Evolutionary conservation across 2,797 vertebrate genomes (phyloP).

Genomic region (Acestrorhynchus altus): DNA sequence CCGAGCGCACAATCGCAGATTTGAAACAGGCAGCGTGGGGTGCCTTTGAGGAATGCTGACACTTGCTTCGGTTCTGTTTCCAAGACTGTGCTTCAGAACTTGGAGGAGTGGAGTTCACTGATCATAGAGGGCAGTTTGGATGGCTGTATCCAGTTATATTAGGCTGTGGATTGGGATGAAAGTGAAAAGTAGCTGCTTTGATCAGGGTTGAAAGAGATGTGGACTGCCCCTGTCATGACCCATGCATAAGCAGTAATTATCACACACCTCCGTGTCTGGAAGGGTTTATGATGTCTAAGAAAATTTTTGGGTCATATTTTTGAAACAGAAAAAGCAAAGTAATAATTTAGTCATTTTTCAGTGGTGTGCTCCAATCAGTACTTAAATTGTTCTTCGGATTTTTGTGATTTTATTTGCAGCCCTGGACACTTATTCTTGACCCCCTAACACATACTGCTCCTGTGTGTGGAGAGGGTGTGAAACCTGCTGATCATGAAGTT

Average conservation of each 20-base stretch:
- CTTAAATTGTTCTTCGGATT: too few species aligned
- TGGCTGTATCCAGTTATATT: background rate
- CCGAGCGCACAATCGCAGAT: conserved; percentile 18
- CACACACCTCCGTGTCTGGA: conserved; percentile 5
- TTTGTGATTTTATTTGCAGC: too few species aligned
- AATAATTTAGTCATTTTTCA: too few species aligned
- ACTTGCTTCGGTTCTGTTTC: conserved; percentile 28
- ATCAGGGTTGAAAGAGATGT: background rate
- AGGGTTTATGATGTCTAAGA: background rate
- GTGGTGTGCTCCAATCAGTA: too few species aligned
- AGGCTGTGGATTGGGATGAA: background rate
- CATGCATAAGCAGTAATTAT: conserved; percentile 6
- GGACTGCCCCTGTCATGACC: conserved; percentile 3
- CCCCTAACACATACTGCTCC: too few species aligned
- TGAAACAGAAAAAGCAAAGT: too few species aligned
- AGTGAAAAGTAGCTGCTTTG: conserved; percentile 6
- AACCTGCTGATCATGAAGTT: too few species aligned
- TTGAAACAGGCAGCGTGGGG: conserved; percentile 33
- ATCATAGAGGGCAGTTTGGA: background rate
- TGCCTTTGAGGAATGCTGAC: conserved; percentile 33
- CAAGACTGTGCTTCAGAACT: conserved; percentile 48
- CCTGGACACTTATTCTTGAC: too few species aligned
- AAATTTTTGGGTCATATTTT: too few species aligned
- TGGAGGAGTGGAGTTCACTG: background rate
- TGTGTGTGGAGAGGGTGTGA: too few species aligned